These are phyloP conservation scores for Rhinolophus ferrumequinum DNA, from an alignment of 2,113 vertebrate species.

Conservation along the genomic window DNA sequence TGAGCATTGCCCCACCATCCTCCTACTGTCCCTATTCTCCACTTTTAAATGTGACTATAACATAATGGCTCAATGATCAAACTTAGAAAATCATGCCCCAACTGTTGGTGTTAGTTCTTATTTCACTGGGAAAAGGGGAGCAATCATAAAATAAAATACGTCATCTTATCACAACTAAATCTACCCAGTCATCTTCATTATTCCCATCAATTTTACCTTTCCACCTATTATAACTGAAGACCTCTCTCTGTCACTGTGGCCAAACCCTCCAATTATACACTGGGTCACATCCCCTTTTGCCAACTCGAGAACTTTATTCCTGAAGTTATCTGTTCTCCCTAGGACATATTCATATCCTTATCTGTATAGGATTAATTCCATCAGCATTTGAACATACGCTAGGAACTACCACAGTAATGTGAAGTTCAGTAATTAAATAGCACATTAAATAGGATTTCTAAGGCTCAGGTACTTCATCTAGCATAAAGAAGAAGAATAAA, in stretches of 20 bases:
- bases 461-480: not conserved
- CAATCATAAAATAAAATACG: not conserved
- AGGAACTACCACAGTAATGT: not conserved
- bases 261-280: not conserved
- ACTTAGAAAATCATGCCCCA: not conserved
- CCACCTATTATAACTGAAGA: not conserved
- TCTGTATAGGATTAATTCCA: not conserved
- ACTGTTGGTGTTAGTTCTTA: not conserved
- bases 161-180: not conserved
- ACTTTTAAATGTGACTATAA: not conserved
- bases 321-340: not conserved
- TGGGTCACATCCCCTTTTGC: not conserved
- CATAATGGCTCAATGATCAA: not conserved
- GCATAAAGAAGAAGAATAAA: slow-evolving; percentile 28
- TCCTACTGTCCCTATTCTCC: not conserved
- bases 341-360: not conserved
- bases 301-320: not conserved
- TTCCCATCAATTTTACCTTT: not conserved
- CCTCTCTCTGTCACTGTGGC: not conserved
- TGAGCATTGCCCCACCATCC: rapidly evolving
- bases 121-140: not conserved
- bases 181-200: not conserved
- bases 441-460: slow-evolving; percentile 41
- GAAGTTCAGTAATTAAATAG: slow-evolving; percentile 41
- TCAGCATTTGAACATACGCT: not conserved